Evolutionary conservation across 2,888 invertebrate genomes (phyloP).

Genomic region (Tenthredo scrophulariae): DNA sequence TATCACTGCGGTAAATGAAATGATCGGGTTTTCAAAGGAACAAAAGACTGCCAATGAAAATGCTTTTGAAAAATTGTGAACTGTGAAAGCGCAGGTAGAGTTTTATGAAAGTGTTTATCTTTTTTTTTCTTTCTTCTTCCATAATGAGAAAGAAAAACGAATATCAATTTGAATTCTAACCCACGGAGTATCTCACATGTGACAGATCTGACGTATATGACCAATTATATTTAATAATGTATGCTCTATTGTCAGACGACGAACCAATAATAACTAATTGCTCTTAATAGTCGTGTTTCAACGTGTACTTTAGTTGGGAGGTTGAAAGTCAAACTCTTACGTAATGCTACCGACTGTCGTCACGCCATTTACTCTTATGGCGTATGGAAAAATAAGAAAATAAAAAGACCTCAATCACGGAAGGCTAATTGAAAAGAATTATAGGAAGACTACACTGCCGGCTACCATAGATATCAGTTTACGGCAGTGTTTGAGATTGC

Average conservation of each 20-base stretch:
- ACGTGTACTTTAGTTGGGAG: slow-evolving; percentile 30
- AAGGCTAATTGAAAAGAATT: slow-evolving; percentile 9
- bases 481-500: not conserved
- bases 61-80: not conserved
- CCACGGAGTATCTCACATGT: not conserved
- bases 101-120: not conserved
- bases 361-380: not conserved
- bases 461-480: not conserved
- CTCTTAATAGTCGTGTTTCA: slow-evolving; percentile 34
- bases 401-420: not conserved
- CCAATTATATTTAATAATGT: slow-evolving; percentile 40
- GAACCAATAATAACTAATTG: slow-evolving; percentile 49
- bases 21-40: not conserved
- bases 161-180: slow-evolving; percentile 22
- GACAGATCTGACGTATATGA: slow-evolving; percentile 10
- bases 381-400: not conserved
- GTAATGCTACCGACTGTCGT: slow-evolving; percentile 35
- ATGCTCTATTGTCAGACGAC: slow-evolving; percentile 40
- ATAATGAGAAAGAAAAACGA: not conserved
- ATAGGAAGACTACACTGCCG: not conserved
- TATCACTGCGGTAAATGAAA: not conserved
- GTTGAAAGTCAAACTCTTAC: slow-evolving; percentile 37
- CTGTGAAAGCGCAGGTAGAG: not conserved
- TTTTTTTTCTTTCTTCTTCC: not conserved
- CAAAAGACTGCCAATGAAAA: not conserved